A percentile compares a stretch with the other conserved stretches of the same genome.
Conservation (phyloP, 2,113 vertebrate genomes). For the Oryzias javanicus region DNA sequence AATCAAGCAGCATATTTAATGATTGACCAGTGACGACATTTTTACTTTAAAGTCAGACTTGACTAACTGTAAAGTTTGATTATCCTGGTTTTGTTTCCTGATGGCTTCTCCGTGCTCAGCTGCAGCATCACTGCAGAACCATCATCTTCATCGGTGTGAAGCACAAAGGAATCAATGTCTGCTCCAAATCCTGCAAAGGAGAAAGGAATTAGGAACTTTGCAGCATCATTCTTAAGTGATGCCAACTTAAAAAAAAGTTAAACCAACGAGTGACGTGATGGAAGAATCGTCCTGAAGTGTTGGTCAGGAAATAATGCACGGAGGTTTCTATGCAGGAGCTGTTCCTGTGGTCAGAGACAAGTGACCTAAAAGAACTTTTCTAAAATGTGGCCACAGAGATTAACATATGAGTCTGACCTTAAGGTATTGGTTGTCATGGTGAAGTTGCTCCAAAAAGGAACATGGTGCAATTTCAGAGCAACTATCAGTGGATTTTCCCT, state of each 20-base stretch:
- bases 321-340: conserved; percentile 50
- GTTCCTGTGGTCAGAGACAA: conserved; percentile 36
- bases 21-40: no score
- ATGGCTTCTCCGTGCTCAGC: conserved; percentile 72
- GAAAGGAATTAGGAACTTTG: not conserved
- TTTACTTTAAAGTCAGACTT: not conserved
- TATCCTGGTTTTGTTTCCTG: conserved; percentile 63
- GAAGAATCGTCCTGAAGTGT: conserved; percentile 67
- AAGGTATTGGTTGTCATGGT: conserved; percentile 32
- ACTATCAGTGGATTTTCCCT: conserved; percentile 71
- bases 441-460: conserved; percentile 32
- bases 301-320: conserved; percentile 55
- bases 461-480: conserved; percentile 72
- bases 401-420: conserved; percentile 34
- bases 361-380: not conserved
- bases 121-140: conserved; percentile 77
- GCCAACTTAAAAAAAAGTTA: not conserved
- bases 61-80: conserved; percentile 83
- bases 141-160: conserved; percentile 84
- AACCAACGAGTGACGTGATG: conserved; percentile 66
- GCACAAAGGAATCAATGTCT: conserved; percentile 79
- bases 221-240: not conserved
- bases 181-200: conserved; percentile 71
- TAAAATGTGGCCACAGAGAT: not conserved
- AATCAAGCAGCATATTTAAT: no score